Evolutionary conservation across 2,113 vertebrate genomes (phyloP), one percentile per base, ranked within the genome.

Genomic region (Pterocles burchelli): DNA sequence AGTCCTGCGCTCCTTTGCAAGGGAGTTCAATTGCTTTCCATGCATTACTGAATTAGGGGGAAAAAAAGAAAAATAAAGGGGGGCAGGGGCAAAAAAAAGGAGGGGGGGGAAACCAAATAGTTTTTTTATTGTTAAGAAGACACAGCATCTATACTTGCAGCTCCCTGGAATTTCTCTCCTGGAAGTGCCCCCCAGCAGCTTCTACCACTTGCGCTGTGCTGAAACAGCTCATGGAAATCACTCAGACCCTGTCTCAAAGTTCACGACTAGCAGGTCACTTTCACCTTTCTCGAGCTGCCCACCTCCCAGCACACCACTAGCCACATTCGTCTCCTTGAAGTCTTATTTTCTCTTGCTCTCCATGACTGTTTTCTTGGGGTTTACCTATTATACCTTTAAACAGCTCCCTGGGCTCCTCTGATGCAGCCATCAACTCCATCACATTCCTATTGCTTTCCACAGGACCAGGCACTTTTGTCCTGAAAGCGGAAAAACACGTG

Each of bases 101-200:
- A 3, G 13, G 8, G 6, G 7, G 6, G 5, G 11, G 7, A 12
- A 11, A 63, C 3, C 10, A 17, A 36, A 33, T 16, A 4, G 10
- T 21, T 1, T 79, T 34, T 61, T n/a, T 8, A 2, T 31, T 57
- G 8, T 93, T 93, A 59, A 41, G 94, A 71, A 88, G 36, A 41
- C 20, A 71, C 6, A n/a, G 21, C 4, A 13, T 5, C 7, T 49
- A 48, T 26, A 68, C 13, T 74, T 85, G 46, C 22, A 71, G 52
- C 1, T 71, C 26, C 51, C 28, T n/a, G 11, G 41, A 73, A 5
- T 26, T 84, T 62, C 52, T 65, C 33, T 65, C 54, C 33, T 57
- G 22, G 9, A 86, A 73, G 45, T 3, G 4, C 1, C 11, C 13
- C 19, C 4, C 1, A 5, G 31, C 31, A 81, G 21, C 25, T 74